These are phyloP conservation scores for Bucorvus abyssinicus DNA, from an alignment of 2,797 vertebrate species.

Conservation along the genomic window DNA sequence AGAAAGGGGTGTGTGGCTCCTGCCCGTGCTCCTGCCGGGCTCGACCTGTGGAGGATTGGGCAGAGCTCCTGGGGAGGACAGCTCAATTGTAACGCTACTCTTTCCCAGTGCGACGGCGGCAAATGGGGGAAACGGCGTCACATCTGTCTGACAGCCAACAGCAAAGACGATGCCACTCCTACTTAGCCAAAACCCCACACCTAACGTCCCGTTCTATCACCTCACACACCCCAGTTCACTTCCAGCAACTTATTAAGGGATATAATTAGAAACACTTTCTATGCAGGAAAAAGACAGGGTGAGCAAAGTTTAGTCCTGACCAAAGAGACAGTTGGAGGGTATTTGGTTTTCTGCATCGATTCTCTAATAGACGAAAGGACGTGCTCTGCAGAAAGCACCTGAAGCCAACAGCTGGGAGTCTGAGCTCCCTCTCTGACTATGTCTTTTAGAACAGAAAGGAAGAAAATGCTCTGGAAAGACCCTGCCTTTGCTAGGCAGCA, in stretches of 20 bases:
- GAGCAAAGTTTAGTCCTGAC: not conserved
- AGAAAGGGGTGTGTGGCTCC: not conserved
- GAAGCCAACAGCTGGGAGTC: not conserved
- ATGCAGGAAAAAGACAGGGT: not conserved
- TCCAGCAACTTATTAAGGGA: not conserved
- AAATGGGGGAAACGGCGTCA: accelerated
- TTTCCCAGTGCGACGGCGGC: accelerated
- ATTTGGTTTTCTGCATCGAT: not conserved
- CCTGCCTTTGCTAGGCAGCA: not conserved
- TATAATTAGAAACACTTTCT: not conserved
- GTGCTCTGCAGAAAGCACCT: accelerated
- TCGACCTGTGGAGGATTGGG: accelerated
- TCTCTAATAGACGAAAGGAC: not conserved
- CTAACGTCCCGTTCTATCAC: accelerated
- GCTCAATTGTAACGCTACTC: not conserved
- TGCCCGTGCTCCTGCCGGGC: no score
- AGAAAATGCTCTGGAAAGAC: not conserved
- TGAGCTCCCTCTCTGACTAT: not conserved
- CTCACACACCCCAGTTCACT: not conserved
- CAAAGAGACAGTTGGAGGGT: not conserved
- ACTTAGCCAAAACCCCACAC: not conserved
- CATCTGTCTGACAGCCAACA: not conserved
- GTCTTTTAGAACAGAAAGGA: not conserved
- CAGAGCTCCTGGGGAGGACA: not conserved
- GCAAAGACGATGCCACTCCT: not conserved